These are phyloP conservation scores for Leptodactylus fallax DNA, from an alignment of 2,797 vertebrate species.

Conservation along the genomic window DNA sequence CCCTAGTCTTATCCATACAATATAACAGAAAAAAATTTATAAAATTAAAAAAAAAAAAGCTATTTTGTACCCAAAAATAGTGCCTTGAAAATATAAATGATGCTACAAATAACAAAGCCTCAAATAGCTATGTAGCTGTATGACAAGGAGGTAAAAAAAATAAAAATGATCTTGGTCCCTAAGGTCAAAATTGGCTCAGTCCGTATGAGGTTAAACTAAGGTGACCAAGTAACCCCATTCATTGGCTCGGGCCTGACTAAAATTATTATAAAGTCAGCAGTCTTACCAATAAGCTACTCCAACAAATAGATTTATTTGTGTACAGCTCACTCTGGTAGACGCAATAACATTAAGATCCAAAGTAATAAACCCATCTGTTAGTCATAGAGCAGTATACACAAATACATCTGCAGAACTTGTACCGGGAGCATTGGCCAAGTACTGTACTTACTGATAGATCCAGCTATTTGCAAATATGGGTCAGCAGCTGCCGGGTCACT, in stretches of 20 bases:
- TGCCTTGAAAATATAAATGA: too few relatives aligned
- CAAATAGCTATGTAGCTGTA: too few relatives aligned
- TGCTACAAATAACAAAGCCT: too few relatives aligned
- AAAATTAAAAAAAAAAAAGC: too few relatives aligned
- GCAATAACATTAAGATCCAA: neutral
- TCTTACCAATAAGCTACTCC: neutral
- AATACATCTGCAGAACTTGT: constrained; percentile 8
- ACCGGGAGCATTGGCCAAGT: neutral
- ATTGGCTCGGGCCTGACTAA: neutral
- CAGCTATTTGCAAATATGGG: neutral
- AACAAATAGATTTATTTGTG: neutral
- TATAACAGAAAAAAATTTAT: too few relatives aligned
- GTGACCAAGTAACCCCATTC: neutral
- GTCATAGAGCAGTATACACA: constrained; percentile 12
- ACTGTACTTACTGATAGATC: neutral
- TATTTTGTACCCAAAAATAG: too few relatives aligned
- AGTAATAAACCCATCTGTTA: neutral
- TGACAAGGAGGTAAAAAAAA: too few relatives aligned
- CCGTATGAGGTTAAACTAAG: neutral
- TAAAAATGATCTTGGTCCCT: too few relatives aligned
- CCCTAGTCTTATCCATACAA: too few relatives aligned
- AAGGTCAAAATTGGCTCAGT: too few relatives aligned
- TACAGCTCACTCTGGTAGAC: neutral
- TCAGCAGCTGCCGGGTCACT: neutral
- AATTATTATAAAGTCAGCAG: neutral